Evolutionary conservation across 1,140 invertebrate genomes (phyloP), one percentile per base, ranked within the genome.

Genomic region (Papilio polytes): DNA sequence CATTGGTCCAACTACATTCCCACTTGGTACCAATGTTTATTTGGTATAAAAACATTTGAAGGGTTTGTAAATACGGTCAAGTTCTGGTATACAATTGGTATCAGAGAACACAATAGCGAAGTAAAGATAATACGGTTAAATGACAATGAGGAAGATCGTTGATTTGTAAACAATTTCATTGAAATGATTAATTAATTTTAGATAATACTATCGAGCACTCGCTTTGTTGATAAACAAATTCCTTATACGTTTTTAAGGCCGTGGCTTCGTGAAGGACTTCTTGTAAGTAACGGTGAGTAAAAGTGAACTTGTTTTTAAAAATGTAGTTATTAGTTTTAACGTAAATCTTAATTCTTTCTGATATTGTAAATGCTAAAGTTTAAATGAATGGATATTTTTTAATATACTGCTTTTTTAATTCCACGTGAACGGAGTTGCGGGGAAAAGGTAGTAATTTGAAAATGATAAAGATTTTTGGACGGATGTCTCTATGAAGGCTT

Each of bases 191-290:
- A 20, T 83, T 76, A 63, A 84, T 89, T 91, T n/a, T 86, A 95
- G 95, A 85, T 85, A 70, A 85, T 97, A 51, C 89, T 97, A 36
- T 96, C 95, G 51, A 96, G 95, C 80, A 94, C 92, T 22, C 96
- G 96, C 84, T 92, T 96, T 81, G 95, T 96, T 73, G 92, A 95
- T 36, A 97, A 97, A 90, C 90, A 95, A 2, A 83, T 91, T 12
- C 95, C 96, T 7, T 97, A 97, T 87, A 92, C 90, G 72, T 96
- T 96, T 83, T 85, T 97, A 0, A 94, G 95, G 74, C 95, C 96
- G 2, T 97, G 96, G 96, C 91, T 96, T 4, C 90, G 91, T 13
- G 90, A 93, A 73, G 96, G 96, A 56, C 87, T 96, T n/a, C 90
- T 96, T n/a, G 95, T 89, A 59, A 97, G 96, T 84, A 96, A 95